Evolutionary conservation across 92 coral and sea anemone genomes (phyloP).

Genomic region (Porites evermanni): DNA sequence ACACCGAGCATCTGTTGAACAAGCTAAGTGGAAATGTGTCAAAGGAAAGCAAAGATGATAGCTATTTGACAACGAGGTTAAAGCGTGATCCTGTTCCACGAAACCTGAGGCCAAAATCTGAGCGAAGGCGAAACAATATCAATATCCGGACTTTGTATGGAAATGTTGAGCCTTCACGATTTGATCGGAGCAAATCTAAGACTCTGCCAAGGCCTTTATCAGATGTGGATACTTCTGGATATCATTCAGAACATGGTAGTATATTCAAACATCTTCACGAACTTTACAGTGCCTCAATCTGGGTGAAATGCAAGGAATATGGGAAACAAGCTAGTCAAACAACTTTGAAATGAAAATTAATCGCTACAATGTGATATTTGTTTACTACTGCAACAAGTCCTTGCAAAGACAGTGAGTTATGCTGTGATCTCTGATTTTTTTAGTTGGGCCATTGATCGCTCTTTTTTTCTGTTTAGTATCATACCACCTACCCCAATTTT

Average conservation of each 20-base stretch:
- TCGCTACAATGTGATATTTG: too few species aligned
- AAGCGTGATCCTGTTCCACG: slow-evolving; percentile 18
- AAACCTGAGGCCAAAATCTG: slow-evolving; percentile 78
- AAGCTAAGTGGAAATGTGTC: slow-evolving; percentile 33
- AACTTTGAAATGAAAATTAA: not conserved
- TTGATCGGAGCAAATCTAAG: slow-evolving; percentile 47
- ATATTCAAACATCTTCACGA: slow-evolving; percentile 86
- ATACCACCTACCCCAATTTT: too few species aligned
- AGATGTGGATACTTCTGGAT: slow-evolving; percentile 52
- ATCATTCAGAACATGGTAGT: slow-evolving; percentile 66
- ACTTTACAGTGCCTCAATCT: slow-evolving; percentile 91
- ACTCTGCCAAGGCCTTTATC: slow-evolving; percentile 52
- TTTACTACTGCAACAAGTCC: not conserved
- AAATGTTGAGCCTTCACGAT: slow-evolving; percentile 19
- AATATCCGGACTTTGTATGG: slow-evolving; percentile 45
- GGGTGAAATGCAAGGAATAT: slow-evolving; percentile 93
- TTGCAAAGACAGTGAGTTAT: not conserved
- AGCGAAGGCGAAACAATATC: slow-evolving; percentile 70
- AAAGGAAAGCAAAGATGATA: slow-evolving; percentile 35
- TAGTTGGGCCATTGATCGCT: not conserved
- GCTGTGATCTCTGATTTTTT: not conserved
- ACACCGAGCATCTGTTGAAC: slow-evolving; percentile 50
- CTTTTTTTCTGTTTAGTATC: too few species aligned
- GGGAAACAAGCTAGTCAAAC: slow-evolving; percentile 63
- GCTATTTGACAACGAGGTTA: slow-evolving; percentile 4